Evolutionary conservation across 1,140 invertebrate genomes (phyloP), one percentile per base, ranked within the genome.

Genomic region (Agrypnia vestita): DNA sequence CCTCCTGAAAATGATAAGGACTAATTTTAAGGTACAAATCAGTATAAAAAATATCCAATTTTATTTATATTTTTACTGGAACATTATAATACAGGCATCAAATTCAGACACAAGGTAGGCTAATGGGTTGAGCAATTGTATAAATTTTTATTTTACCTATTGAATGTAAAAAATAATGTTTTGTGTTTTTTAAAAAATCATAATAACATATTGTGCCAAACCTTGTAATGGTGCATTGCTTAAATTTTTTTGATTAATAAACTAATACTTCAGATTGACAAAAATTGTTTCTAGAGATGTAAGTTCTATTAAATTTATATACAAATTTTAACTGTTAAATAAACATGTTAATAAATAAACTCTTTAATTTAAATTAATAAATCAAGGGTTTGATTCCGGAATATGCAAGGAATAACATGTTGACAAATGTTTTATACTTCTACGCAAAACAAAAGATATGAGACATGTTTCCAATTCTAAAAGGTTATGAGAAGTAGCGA

Each of bases 301-400:
- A 75, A 35, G 47, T 80, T 76, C 69, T 61, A 77, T 73, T 77
- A 73, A 44, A 80, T 80, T 61, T 82, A 77, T 74, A 69, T 71
- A 78, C 53, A 80, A 73, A 74, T 75, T 64, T 74, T 64, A 79
- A 74, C 59, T 74, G 67, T 79, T 79, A 74, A 74, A 75, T 75
- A 82, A 73, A 82, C 46, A 82, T 72, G 73, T 76, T 64, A 80
- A 76, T 76, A 77, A 72, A 78, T 49, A 35, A 67, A 25, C 35
- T 71, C 4, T 46, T 71, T 71, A 15, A n/a, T 19, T 10, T n/a
- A 47, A n/a, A 47, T 19, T 6, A n/a, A 71, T 35, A 35, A 35
- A 35, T 35, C 6, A 35, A 35, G 25, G 25, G 6, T 35, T 35
- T 35, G 25, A 35, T 35, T 35, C 25, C 25, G 6, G 25, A 1